Percentiles rank a stretch among this genome's conserved stretches.
These are phyloP conservation scores for Nymphalis polychloros DNA, from an alignment of 2,888 invertebrate species.

Conservation along the genomic window DNA sequence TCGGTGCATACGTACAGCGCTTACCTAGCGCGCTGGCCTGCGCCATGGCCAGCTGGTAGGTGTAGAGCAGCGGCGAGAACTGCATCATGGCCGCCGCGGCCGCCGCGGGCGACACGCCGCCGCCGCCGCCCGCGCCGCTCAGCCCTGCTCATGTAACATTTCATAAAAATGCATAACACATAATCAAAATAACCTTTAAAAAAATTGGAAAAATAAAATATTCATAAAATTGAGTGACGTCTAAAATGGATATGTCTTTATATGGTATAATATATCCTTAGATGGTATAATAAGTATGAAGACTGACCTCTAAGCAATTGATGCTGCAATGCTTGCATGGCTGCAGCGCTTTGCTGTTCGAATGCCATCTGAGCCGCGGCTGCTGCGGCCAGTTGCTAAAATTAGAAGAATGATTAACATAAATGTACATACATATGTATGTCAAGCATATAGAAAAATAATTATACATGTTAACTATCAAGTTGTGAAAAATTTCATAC, in stretches of 20 bases:
- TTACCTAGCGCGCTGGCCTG: slow-evolving; percentile 84
- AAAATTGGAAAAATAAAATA: not conserved
- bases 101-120: slow-evolving; percentile 85
- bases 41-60: slow-evolving; percentile 93
- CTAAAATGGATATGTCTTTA: too few species aligned
- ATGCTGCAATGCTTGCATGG: slow-evolving; percentile 92
- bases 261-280: too few species aligned
- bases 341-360: slow-evolving; percentile 83
- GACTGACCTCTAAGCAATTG: slow-evolving; percentile 89
- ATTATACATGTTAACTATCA: too few species aligned
- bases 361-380: slow-evolving; percentile 81
- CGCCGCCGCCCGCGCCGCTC: slow-evolving; percentile 69
- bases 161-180: not conserved
- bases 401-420: not conserved
- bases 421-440: not conserved
- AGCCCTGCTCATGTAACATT: slow-evolving; percentile 63
- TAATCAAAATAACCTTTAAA: not conserved
- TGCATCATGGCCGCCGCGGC: slow-evolving; percentile 93
- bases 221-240: too few species aligned
- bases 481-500: slow-evolving; percentile 42
- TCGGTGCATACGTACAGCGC: slow-evolving; percentile 63
- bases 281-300: not conserved
- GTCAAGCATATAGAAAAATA: too few species aligned
- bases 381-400: slow-evolving; percentile 70
- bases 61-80: slow-evolving; percentile 92